phyloP scores from a whole-genome alignment of 2,113 vertebrate genomes.

The Narcine bancroftii region DNA sequence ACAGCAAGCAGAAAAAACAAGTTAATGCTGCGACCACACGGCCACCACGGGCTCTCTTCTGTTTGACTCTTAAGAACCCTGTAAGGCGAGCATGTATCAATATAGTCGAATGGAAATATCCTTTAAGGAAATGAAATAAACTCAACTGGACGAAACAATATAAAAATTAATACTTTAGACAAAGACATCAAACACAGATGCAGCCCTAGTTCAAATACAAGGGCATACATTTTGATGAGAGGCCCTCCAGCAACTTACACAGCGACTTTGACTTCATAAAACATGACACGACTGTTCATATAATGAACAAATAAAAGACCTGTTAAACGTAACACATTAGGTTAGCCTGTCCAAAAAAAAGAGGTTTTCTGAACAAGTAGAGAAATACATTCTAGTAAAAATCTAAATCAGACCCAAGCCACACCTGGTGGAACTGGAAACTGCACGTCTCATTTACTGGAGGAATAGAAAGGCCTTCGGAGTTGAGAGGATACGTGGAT shows the following conservation, averaged over 20 bases:
- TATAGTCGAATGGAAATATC: conserved; percentile 99
- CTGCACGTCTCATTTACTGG: background rate
- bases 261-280: background rate
- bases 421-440: background rate
- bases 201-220: background rate
- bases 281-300: background rate
- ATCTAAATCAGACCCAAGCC: background rate
- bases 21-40: conserved; percentile 77
- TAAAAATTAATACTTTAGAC: background rate
- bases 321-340: background rate
- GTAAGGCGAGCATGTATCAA: conserved; percentile 93
- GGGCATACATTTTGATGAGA: background rate
- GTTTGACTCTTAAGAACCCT: conserved; percentile 94
- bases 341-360: background rate
- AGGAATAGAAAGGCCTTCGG: background rate
- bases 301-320: background rate
- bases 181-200: background rate
- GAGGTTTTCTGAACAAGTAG: background rate
- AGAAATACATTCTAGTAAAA: background rate
- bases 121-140: conserved; percentile 53
- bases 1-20: conserved; percentile 93
- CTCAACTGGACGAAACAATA: background rate
- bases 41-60: conserved; percentile 87
- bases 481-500: no score
- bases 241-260: background rate